phyloP scores from a whole-genome alignment of 35 echinoderm and acorn worm genomes.

The Patiria miniata region DNA sequence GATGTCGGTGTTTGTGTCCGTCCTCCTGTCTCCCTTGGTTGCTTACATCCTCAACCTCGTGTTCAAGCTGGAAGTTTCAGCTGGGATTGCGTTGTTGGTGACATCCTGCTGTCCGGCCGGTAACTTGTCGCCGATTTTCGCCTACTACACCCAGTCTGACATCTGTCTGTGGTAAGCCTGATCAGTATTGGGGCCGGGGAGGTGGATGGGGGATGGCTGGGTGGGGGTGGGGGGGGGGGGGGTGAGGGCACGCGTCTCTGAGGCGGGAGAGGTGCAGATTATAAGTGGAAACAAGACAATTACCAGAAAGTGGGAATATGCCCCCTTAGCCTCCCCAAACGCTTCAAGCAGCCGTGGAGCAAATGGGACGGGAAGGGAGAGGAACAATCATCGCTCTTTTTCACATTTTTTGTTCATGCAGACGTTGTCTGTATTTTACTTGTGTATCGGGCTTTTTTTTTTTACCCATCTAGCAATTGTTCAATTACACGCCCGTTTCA shows the following conservation, averaged over 20 bases:
- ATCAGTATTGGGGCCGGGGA: background rate
- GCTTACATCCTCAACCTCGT: background rate
- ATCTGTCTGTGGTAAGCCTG: slow-evolving; percentile 16
- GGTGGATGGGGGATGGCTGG: background rate
- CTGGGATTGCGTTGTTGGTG: background rate
- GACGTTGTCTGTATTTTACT: too few relatives aligned
- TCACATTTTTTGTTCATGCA: too few relatives aligned
- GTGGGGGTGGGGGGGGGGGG: too few relatives aligned
- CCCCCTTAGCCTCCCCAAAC: too few relatives aligned
- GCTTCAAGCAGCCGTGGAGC: too few relatives aligned
- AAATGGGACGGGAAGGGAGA: too few relatives aligned
- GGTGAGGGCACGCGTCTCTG: background rate
- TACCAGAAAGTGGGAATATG: too few relatives aligned
- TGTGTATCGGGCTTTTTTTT: too few relatives aligned
- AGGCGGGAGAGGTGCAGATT: background rate
- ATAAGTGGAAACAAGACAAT: too few relatives aligned
- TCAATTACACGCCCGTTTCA: too few relatives aligned
- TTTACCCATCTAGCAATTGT: too few relatives aligned
- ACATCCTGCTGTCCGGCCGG: background rate
- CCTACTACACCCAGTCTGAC: slow-evolving; percentile 15
- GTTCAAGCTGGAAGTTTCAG: background rate
- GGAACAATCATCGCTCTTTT: too few relatives aligned
- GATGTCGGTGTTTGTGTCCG: background rate
- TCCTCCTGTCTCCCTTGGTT: background rate
- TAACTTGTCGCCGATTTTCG: background rate